Evolutionary conservation across 2,113 vertebrate species (phyloP).

Genomic region (Aviceda subcristata): DNA sequence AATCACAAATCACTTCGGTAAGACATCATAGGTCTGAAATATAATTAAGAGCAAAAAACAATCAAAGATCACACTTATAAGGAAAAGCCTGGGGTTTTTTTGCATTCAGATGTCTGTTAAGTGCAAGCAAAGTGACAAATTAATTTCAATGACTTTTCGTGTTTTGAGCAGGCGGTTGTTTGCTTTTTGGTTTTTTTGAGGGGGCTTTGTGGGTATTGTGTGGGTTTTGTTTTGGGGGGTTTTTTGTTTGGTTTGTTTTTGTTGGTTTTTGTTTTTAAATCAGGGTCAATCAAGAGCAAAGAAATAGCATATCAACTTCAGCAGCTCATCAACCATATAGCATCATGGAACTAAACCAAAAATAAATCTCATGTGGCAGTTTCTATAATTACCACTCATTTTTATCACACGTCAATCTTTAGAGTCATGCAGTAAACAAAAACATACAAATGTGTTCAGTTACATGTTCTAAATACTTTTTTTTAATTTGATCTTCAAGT

Average conservation of each 20-base stretch:
- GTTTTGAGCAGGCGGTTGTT: background rate
- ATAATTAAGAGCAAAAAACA: background rate
- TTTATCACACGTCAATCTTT: constrained; percentile 1
- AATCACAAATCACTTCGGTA: background rate
- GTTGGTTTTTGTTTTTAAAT: background rate
- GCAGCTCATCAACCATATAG: background rate
- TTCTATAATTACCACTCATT: constrained; percentile 51
- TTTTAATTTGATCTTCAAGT: background rate
- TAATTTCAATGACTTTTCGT: background rate
- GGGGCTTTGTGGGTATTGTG: background rate
- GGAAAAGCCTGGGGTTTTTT: background rate
- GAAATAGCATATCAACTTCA: background rate
- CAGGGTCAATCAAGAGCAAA: constrained; percentile 15
- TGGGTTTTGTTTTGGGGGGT: background rate
- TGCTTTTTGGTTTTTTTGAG: background rate
- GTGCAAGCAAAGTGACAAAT: background rate
- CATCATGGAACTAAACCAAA: constrained; percentile 60
- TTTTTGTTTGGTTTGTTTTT: background rate
- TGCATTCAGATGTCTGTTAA: background rate
- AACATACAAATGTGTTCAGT: background rate
- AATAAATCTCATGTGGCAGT: constrained; percentile 52
- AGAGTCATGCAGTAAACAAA: background rate
- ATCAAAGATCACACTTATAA: background rate
- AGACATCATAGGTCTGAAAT: background rate
- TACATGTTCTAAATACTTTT: background rate